These are phyloP conservation scores for Temnothorax nylanderi DNA, from an alignment of 1,140 invertebrate genomes.

Conservation along the genomic window DNA sequence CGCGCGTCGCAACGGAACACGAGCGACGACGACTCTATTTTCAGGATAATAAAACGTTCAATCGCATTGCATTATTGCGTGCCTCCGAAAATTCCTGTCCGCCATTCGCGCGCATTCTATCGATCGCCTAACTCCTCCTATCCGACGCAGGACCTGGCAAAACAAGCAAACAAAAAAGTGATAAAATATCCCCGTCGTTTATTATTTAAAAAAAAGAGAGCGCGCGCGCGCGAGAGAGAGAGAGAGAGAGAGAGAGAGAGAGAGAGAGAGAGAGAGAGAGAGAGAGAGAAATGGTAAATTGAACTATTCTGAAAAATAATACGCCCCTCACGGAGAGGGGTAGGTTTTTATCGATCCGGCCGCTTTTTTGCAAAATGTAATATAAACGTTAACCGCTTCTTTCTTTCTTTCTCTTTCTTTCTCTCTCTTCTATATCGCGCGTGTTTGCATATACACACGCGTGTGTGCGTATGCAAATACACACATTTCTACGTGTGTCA, in stretches of 20 bases:
- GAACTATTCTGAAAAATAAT: constrained; percentile 56
- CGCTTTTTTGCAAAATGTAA: constrained; percentile 52
- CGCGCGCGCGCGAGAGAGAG: not conserved
- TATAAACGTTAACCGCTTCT: constrained; percentile 44
- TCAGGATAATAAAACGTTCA: constrained; percentile 50
- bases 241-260: not conserved
- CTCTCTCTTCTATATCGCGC: not conserved
- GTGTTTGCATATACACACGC: not conserved
- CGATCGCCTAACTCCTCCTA: constrained; percentile 48
- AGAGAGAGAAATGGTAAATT: constrained; percentile 37
- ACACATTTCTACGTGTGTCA: not conserved
- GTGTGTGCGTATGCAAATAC: too few relatives aligned
- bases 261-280: not conserved
- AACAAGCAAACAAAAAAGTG: constrained; percentile 60
- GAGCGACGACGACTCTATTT: constrained; percentile 32
- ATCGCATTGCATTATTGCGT: constrained; percentile 52
- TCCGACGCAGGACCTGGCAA: not conserved
- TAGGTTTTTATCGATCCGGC: constrained; percentile 28
- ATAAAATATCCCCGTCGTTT: constrained; percentile 57
- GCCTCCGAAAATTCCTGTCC: constrained; percentile 58
- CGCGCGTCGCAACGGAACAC: constrained; percentile 4
- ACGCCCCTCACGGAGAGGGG: constrained; percentile 1
- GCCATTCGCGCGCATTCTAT: constrained; percentile 53
- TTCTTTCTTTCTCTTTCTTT: not conserved
- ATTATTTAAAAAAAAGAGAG: constrained; percentile 41